These are phyloP conservation scores for Hydrolagus affinis DNA, from an alignment of 2,113 vertebrate genomes.

Conservation along the genomic window DNA sequence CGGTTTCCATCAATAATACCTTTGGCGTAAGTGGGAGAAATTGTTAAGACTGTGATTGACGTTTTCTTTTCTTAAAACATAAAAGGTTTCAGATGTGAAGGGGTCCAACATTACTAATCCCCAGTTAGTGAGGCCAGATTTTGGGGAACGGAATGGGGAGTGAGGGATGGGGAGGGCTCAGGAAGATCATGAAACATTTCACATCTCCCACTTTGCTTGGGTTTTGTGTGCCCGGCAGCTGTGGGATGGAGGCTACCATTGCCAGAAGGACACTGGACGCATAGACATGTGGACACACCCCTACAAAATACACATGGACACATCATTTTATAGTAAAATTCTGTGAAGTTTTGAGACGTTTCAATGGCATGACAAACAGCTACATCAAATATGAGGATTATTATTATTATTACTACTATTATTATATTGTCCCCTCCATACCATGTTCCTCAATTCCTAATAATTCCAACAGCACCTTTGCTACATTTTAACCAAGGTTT, in stretches of 20 bases:
- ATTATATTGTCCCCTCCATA: too few relatives aligned
- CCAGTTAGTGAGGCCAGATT: not conserved
- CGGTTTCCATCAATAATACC: conserved; percentile 25
- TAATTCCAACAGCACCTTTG: not conserved
- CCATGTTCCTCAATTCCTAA: not conserved
- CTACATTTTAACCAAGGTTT: not conserved
- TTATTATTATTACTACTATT: too few relatives aligned
- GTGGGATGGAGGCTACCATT: too few relatives aligned
- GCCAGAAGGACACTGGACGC: not conserved
- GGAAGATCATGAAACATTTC: not conserved
- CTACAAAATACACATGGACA: too few relatives aligned
- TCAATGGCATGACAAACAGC: too few relatives aligned
- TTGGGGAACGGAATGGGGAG: not conserved
- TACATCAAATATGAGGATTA: too few relatives aligned
- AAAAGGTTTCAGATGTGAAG: conserved; percentile 23
- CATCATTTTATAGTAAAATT: too few relatives aligned
- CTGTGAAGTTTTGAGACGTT: too few relatives aligned
- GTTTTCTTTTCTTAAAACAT: not conserved
- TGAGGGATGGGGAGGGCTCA: not conserved
- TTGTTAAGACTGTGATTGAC: conserved; percentile 9
- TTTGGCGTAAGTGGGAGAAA: conserved; percentile 5
- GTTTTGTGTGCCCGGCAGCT: not conserved
- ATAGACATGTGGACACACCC: too few relatives aligned
- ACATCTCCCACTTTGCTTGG: too few relatives aligned
- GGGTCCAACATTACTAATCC: not conserved